A percentile compares a stretch with the other conserved stretches of the same genome.
Evolutionary conservation across 2,888 invertebrate species (phyloP).

Genomic region (Camptogramma bilineatum): DNA sequence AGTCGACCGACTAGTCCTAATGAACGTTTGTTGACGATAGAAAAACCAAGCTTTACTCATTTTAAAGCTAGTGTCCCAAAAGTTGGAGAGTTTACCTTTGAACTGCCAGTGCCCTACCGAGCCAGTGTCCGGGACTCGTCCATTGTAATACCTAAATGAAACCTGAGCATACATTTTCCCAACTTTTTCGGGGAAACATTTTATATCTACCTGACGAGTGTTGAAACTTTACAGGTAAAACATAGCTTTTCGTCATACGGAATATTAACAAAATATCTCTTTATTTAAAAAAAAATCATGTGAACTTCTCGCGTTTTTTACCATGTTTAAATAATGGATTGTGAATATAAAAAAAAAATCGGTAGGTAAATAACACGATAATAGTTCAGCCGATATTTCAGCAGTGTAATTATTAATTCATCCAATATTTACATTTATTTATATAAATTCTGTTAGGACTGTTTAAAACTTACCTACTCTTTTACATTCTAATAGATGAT

Average conservation of each 20-base stretch:
- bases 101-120: conserved; percentile 9
- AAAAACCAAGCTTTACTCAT: neutral
- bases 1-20: neutral
- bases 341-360: too few relatives aligned
- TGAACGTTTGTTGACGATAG: neutral
- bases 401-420: too few relatives aligned
- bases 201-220: conserved; percentile 4
- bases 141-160: conserved; percentile 25
- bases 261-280: neutral
- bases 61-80: conserved; percentile 21
- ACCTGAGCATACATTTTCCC: conserved; percentile 16
- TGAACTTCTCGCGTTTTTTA: too few relatives aligned
- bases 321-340: too few relatives aligned
- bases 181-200: conserved; percentile 23
- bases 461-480: too few relatives aligned
- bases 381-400: too few relatives aligned
- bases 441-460: too few relatives aligned
- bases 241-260: neutral
- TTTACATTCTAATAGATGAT: too few relatives aligned
- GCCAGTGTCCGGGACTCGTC: conserved; percentile 9
- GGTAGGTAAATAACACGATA: too few relatives aligned
- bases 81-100: conserved; percentile 20
- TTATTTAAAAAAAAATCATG: too few relatives aligned
- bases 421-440: too few relatives aligned
- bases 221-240: neutral